phyloP scores from a whole-genome alignment of 2,113 vertebrate species.

The Myiozetetes cayanensis region DNA sequence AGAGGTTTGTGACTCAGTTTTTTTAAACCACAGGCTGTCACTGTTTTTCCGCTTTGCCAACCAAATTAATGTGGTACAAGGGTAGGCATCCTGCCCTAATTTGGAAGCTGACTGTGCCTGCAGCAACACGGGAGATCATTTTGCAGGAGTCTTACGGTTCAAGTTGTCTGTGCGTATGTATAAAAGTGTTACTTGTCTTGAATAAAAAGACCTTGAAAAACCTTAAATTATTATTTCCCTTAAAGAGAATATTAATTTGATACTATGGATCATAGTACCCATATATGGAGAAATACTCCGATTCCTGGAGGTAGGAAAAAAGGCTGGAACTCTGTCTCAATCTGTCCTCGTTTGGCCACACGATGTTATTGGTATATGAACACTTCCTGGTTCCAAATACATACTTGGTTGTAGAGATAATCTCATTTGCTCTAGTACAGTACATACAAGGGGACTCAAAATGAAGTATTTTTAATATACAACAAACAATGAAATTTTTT shows the following conservation, averaged over 20 bases:
- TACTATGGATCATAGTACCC: not conserved
- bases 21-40: slow-evolving; percentile 32
- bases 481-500: not conserved
- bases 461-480: not conserved
- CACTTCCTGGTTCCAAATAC: not conserved
- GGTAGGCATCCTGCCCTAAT: slow-evolving; percentile 21
- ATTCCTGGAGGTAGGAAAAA: not conserved
- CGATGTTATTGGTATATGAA: rapidly evolving
- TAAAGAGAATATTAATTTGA: not conserved
- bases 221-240: not conserved
- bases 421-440: not conserved
- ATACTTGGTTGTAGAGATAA: not conserved
- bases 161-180: not conserved
- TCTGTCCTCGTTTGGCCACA: not conserved
- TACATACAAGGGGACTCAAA: not conserved
- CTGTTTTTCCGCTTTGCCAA: slow-evolving; percentile 10
- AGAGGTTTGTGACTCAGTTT: not conserved
- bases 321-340: not conserved
- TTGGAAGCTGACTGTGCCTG: slow-evolving; percentile 13
- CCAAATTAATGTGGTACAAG: slow-evolving; percentile 23
- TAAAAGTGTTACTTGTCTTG: not conserved
- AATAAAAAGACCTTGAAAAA: not conserved
- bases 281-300: not conserved
- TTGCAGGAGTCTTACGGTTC: not conserved
- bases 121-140: slow-evolving; percentile 21